Evolutionary conservation across 2,888 invertebrate genomes (phyloP).

Genomic region (Heliconius hortense): DNA sequence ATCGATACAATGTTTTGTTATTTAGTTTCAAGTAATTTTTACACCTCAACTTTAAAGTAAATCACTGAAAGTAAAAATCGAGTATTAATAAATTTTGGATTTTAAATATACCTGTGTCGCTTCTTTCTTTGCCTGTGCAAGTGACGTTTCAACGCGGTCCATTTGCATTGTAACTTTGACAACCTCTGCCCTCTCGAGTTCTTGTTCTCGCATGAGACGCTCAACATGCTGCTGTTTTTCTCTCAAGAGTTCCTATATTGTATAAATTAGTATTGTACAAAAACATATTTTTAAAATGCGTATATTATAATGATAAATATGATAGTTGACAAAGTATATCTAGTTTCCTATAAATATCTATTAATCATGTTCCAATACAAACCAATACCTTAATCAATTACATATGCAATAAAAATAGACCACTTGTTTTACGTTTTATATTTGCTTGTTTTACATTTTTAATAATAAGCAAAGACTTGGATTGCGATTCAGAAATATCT

Average conservation of each 20-base stretch:
- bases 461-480: not conserved
- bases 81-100: not conserved
- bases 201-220: slow-evolving; percentile 93
- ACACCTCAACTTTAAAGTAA: no score
- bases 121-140: slow-evolving; percentile 83
- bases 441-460: not conserved
- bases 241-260: slow-evolving; percentile 89
- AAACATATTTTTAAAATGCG: not conserved
- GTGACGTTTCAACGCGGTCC: slow-evolving; percentile 88
- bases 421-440: not conserved
- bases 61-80: not conserved
- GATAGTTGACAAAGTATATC: not conserved
- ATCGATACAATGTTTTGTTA: not conserved
- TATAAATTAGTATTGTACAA: slow-evolving; percentile 1
- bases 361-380: slow-evolving; percentile 42
- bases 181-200: slow-evolving; percentile 93
- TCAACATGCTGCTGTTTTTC: slow-evolving; percentile 98
- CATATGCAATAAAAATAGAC: not conserved
- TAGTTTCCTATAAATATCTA: not conserved
- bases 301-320: no score
- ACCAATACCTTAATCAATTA: not conserved
- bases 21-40: not conserved
- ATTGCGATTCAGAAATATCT: not conserved
- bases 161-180: slow-evolving; percentile 91
- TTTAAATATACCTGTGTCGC: slow-evolving; percentile 81